Evolutionary conservation across 1,140 invertebrate species (phyloP).

Genomic region (Anastatus disparis): DNA sequence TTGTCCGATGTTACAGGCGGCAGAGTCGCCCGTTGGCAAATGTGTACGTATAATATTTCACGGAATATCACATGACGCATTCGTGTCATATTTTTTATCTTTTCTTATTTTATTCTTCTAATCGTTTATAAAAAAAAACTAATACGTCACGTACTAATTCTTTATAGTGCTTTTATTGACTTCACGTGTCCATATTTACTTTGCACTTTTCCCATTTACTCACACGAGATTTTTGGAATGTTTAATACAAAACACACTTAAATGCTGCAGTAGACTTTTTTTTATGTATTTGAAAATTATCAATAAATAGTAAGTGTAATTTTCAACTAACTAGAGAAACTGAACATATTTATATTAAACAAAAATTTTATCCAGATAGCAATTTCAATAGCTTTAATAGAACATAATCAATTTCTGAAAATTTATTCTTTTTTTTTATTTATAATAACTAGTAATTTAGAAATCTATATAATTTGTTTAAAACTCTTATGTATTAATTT

Average conservation of each 20-base stretch:
- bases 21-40: conserved; percentile 68
- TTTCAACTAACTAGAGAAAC: too few relatives aligned
- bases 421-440: too few relatives aligned
- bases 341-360: too few relatives aligned
- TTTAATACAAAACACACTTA: too few relatives aligned
- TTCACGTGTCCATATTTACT: not conserved
- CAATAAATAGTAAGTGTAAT: too few relatives aligned
- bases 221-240: too few relatives aligned
- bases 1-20: conserved; percentile 63
- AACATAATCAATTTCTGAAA: too few relatives aligned
- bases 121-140: conserved; percentile 19
- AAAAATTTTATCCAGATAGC: too few relatives aligned
- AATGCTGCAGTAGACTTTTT: not conserved
- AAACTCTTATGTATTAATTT: too few relatives aligned
- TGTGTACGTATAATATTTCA: conserved; percentile 68
- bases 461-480: too few relatives aligned
- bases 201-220: not conserved
- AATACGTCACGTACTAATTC: conserved; percentile 38
- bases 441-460: too few relatives aligned
- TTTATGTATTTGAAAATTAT: not conserved
- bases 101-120: conserved; percentile 7
- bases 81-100: conserved; percentile 3
- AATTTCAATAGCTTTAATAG: too few relatives aligned
- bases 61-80: conserved; percentile 37
- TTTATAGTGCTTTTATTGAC: not conserved